Conservation (phyloP, 2,888 invertebrate genomes). For the Tetropium fuscum region DNA sequence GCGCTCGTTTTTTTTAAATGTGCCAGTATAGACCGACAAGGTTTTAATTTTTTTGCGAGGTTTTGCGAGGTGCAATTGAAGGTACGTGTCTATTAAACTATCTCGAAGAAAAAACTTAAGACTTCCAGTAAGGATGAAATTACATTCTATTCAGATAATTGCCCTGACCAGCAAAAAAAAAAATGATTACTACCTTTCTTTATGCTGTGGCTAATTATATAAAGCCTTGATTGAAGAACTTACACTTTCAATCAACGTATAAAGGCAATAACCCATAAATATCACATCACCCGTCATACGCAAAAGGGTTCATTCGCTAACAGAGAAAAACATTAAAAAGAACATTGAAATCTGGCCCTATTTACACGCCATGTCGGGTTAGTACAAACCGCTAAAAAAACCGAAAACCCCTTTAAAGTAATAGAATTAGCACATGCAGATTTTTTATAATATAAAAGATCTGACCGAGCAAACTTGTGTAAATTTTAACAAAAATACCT, state of each 20-base stretch:
- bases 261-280: conserved; percentile 36
- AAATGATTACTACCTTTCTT: conserved; percentile 42
- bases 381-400: conserved; percentile 30
- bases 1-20: too few relatives aligned
- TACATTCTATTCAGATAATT: conserved; percentile 51
- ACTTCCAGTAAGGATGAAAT: too few relatives aligned
- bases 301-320: conserved; percentile 29
- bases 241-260: too few relatives aligned
- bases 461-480: conserved; percentile 1
- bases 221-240: too few relatives aligned
- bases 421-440: conserved; percentile 28
- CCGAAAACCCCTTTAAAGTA: conserved; percentile 26
- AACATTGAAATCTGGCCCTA: neutral
- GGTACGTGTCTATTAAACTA: too few relatives aligned
- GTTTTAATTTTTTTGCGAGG: too few relatives aligned
- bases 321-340: neutral
- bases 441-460: conserved; percentile 30
- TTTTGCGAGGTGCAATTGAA: too few relatives aligned
- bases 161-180: conserved; percentile 44
- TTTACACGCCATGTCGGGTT: conserved; percentile 14
- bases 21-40: too few relatives aligned
- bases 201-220: conserved; percentile 21
- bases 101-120: too few relatives aligned
- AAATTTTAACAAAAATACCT: conserved; percentile 8
- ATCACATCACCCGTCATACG: conserved; percentile 29